Conservation (phyloP, 2,113 vertebrate species). For the Pterocles orientalis region DNA sequence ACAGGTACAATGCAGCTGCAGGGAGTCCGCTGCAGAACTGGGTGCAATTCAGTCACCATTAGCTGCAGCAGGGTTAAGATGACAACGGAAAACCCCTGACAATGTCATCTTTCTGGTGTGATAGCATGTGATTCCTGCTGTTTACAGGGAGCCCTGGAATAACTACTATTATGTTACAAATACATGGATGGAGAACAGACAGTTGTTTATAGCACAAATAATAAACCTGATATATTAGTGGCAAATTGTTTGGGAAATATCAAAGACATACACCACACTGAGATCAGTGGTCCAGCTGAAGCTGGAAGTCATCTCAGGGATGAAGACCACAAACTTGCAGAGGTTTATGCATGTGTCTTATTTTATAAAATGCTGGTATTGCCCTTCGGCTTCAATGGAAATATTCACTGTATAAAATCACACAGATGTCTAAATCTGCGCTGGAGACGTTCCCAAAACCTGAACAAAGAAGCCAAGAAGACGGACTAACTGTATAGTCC, state of each 20-base stretch:
- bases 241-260: neutral
- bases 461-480: conserved; percentile 13
- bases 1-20: neutral
- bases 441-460: conserved; percentile 21
- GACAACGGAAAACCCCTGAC: neutral
- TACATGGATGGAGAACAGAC: neutral
- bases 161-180: neutral
- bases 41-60: neutral
- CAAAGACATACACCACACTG: neutral
- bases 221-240: neutral
- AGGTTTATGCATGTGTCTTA: neutral
- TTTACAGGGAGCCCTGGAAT: neutral
- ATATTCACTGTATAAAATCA: neutral
- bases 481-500: neutral
- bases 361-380: neutral
- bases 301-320: neutral
- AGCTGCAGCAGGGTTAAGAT: neutral
- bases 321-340: neutral
- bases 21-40: neutral
- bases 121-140: neutral
- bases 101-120: neutral
- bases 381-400: neutral
- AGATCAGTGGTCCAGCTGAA: neutral
- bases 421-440: neutral
- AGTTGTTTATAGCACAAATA: neutral